Evolutionary conservation across 2,888 invertebrate genomes (phyloP).

Genomic region (Pseudococcus jackbeardsleyi): DNA sequence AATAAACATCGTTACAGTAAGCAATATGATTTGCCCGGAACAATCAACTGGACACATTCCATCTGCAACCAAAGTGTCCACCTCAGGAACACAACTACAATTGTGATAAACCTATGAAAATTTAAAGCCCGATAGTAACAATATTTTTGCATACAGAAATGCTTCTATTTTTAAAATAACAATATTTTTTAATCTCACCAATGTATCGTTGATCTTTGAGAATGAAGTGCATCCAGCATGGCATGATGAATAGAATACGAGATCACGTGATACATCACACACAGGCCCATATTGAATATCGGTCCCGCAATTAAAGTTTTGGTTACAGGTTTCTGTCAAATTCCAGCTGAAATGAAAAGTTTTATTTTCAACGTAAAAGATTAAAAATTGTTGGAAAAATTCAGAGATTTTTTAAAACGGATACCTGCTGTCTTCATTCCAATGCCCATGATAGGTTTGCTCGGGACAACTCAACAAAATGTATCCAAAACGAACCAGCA

Average conservation of each 20-base stretch:
- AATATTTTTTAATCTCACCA: constrained; percentile 30
- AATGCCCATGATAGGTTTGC: constrained; percentile 67
- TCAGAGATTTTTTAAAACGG: background rate
- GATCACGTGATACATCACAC: constrained; percentile 67
- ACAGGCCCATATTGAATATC: constrained; percentile 70
- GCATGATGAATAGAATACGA: constrained; percentile 72
- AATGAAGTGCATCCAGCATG: constrained; percentile 71
- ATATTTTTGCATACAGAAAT: too few species aligned
- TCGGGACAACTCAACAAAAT: constrained; percentile 69
- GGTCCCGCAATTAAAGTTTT: constrained; percentile 69
- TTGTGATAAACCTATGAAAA: constrained; percentile 69
- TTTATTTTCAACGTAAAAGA: too few species aligned
- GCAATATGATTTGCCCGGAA: constrained; percentile 67
- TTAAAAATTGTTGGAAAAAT: background rate
- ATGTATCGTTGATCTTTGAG: background rate
- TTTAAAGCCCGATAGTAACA: background rate
- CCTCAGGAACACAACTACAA: constrained; percentile 69
- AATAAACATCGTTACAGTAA: constrained; percentile 67
- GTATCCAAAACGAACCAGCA: constrained; percentile 68
- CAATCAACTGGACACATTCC: constrained; percentile 68
- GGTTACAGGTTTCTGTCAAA: constrained; percentile 69
- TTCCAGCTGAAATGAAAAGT: constrained; percentile 67
- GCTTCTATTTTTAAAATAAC: background rate
- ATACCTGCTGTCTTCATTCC: constrained; percentile 64
- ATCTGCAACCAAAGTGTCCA: constrained; percentile 45